Conservation (phyloP, 1,140 invertebrate species). For the Papilio glaucus region DNA sequence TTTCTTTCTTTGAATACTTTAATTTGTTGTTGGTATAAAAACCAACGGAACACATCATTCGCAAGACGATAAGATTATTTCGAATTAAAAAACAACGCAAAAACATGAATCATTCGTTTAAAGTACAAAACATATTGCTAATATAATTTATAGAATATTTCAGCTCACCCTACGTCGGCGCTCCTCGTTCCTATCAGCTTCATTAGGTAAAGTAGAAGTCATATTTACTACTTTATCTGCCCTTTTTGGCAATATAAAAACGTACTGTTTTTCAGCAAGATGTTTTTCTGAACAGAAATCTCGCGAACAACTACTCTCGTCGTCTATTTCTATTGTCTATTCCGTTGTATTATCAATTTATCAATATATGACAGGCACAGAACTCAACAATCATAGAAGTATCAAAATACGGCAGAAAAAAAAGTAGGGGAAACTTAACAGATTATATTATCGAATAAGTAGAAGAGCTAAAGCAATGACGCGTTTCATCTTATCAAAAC, state of each 20-base stretch:
- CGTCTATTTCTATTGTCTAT: too few relatives aligned
- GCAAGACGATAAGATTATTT: constrained; percentile 29
- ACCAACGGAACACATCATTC: not conserved
- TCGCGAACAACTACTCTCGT: constrained; percentile 2
- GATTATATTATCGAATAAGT: not conserved
- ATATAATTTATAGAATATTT: constrained; percentile 25
- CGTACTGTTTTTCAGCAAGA: not conserved
- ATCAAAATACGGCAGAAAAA: not conserved
- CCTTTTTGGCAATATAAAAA: not conserved
- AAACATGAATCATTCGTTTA: constrained; percentile 41
- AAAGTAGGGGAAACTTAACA: not conserved
- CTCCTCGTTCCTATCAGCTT: constrained; percentile 67
- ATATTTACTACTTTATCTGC: constrained; percentile 44
- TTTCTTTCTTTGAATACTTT: not conserved
- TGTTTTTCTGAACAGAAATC: not conserved
- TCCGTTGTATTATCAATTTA: not conserved
- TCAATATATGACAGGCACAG: constrained; percentile 9
- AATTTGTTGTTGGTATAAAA: not conserved
- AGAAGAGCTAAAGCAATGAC: too few relatives aligned
- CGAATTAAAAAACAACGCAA: constrained; percentile 21
- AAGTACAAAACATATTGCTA: constrained; percentile 26
- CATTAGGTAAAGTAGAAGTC: constrained; percentile 65
- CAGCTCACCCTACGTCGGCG: constrained; percentile 70
- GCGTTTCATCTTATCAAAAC: not conserved
- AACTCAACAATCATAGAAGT: too few relatives aligned